These are phyloP conservation scores for Drosophila azteca DNA, from an alignment of 1,140 invertebrate genomes.

Conservation along the genomic window DNA sequence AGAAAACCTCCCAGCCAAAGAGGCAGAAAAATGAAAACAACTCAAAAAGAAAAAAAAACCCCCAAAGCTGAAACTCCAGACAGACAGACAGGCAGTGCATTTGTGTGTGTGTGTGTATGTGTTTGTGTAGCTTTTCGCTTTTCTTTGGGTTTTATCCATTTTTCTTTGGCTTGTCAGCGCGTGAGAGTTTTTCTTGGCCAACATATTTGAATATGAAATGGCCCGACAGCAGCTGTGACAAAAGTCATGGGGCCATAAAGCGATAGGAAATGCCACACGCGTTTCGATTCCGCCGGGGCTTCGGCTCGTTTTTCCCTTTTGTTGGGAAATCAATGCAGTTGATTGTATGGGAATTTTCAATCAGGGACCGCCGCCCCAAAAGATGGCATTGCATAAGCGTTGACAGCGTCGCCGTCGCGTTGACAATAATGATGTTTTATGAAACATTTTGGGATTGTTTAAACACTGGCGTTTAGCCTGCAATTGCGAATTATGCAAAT, in stretches of 20 bases:
- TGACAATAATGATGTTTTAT: constrained; percentile 54
- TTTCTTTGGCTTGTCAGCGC: constrained; percentile 34
- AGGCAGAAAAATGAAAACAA: constrained; percentile 33
- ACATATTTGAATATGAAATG: constrained; percentile 68
- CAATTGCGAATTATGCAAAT: constrained; percentile 76
- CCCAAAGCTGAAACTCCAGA: constrained; percentile 27
- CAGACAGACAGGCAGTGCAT: background rate
- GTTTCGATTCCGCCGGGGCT: constrained; percentile 51
- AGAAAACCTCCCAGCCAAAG: constrained; percentile 15
- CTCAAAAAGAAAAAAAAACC: no score
- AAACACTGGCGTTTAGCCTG: constrained; percentile 38
- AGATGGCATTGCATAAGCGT: constrained; percentile 56
- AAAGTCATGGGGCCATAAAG: constrained; percentile 36
- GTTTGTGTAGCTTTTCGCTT: no score
- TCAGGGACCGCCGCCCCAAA: constrained; percentile 29
- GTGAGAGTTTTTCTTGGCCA: constrained; percentile 61
- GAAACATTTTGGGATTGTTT: constrained; percentile 48
- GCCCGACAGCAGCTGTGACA: constrained; percentile 52
- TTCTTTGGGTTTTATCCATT: constrained; percentile 26
- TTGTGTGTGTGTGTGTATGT: constrained; percentile 2
- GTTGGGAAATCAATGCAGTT: constrained; percentile 64
- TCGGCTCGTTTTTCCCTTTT: background rate
- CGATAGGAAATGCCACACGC: constrained; percentile 45
- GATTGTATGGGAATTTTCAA: constrained; percentile 62
- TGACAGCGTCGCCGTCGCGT: constrained; percentile 43